Conservation (phyloP, 2,888 invertebrate genomes). For the Nephrotoma guestfalica region DNA sequence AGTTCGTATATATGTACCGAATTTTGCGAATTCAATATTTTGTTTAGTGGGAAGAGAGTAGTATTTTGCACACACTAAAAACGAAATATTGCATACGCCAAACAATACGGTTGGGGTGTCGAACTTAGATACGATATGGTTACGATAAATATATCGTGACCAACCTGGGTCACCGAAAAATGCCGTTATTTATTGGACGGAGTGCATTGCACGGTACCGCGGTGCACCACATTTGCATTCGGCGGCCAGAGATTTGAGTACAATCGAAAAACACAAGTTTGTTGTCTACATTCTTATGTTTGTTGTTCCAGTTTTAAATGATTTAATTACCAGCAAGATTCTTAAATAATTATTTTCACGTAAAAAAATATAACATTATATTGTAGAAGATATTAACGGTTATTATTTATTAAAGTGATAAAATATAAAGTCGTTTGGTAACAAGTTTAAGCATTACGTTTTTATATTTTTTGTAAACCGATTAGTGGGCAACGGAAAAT, state of each 20-base stretch:
- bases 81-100: constrained; percentile 33
- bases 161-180: constrained; percentile 33
- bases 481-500: no score
- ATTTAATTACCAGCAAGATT: background rate
- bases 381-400: no score
- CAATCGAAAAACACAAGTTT: constrained; percentile 30
- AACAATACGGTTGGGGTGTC: constrained; percentile 29
- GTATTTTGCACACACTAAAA: no score
- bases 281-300: constrained; percentile 23
- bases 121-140: constrained; percentile 24
- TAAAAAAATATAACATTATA: background rate
- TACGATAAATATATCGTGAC: constrained; percentile 31
- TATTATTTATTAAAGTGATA: no score
- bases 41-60: no score
- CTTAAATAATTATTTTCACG: background rate
- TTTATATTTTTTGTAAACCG: no score
- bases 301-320: background rate
- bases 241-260: constrained; percentile 28
- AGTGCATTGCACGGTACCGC: constrained; percentile 34
- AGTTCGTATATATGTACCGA: no score
- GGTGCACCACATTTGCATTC: constrained; percentile 33
- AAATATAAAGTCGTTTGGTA: no score
- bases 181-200: constrained; percentile 36
- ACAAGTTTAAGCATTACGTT: no score
- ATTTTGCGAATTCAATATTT: no score